phyloP scores from a whole-genome alignment of 2,797 vertebrate genomes.

The Xenentodon cancila region DNA sequence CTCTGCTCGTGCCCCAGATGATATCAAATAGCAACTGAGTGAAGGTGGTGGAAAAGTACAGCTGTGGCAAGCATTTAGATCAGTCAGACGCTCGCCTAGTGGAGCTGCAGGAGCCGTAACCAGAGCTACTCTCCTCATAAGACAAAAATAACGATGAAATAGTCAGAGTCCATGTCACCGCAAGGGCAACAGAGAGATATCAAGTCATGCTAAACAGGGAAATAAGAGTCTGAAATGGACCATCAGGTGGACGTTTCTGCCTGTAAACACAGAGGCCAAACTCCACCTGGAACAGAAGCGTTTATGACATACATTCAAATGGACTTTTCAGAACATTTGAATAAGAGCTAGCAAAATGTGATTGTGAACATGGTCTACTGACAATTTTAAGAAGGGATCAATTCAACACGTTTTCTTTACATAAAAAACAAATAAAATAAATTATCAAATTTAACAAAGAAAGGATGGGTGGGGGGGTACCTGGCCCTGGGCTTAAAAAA shows the following conservation, averaged over 20 bases:
- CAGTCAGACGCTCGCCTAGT: constrained; percentile 46
- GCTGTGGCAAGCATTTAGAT: constrained; percentile 44
- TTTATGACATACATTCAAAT: too few relatives aligned
- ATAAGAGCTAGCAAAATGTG: too few relatives aligned
- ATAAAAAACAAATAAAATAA: too few relatives aligned
- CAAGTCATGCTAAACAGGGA: constrained; percentile 25
- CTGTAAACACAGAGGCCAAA: constrained; percentile 26
- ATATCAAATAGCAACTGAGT: constrained; percentile 57
- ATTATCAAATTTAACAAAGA: too few relatives aligned
- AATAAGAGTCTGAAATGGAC: constrained; percentile 22
- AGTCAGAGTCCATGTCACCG: constrained; percentile 42
- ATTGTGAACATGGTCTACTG: too few relatives aligned
- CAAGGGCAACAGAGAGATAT: neutral
- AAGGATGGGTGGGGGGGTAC: too few relatives aligned
- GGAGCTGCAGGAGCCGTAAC: constrained; percentile 64
- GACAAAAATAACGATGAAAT: constrained; percentile 82
- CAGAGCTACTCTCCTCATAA: constrained; percentile 65
- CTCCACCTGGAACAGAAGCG: too few relatives aligned
- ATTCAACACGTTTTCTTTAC: too few relatives aligned
- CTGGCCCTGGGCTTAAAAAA: too few relatives aligned
- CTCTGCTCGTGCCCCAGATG: constrained; percentile 24
- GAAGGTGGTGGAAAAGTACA: constrained; percentile 71
- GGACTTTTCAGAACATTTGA: too few relatives aligned
- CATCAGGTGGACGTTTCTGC: constrained; percentile 16
- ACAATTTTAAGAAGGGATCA: too few relatives aligned